Evolutionary conservation across 2,888 invertebrate species (phyloP).

Genomic region (Eurytoma californica): DNA sequence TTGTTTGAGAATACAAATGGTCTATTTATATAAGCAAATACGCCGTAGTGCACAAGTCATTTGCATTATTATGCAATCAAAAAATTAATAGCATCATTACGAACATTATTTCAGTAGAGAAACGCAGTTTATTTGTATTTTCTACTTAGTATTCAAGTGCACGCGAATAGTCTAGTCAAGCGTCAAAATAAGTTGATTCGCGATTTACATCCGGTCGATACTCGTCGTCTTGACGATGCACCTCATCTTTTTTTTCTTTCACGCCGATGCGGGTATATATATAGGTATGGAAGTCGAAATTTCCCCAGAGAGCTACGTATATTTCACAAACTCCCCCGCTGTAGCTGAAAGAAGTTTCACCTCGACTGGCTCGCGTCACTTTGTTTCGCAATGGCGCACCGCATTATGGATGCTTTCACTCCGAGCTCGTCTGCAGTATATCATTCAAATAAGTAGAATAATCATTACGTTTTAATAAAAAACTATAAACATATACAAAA

Average conservation of each 20-base stretch:
- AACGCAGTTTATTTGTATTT: no score
- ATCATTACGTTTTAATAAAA: background rate
- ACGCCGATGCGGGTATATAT: conserved; percentile 57
- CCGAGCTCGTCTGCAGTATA: background rate
- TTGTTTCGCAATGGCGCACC: conserved; percentile 56
- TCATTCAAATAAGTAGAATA: background rate
- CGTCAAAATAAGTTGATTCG: conserved; percentile 40
- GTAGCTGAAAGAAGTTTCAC: conserved; percentile 58
- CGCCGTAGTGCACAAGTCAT: no score
- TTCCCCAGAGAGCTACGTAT: conserved; percentile 66
- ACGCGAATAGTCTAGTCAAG: background rate
- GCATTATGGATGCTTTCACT: conserved; percentile 3
- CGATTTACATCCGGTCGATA: conserved; percentile 50
- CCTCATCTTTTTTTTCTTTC: conserved; percentile 12
- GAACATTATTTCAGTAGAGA: no score
- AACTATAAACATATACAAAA: no score
- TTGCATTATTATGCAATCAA: no score
- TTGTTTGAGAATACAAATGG: no score
- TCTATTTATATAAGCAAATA: no score
- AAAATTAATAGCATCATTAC: no score
- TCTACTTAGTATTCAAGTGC: conserved; percentile 8
- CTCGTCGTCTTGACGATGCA: conserved; percentile 33
- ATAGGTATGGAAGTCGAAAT: conserved; percentile 62
- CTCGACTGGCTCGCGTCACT: conserved; percentile 58
- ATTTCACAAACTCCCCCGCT: conserved; percentile 59